phyloP scores from a whole-genome alignment of 53 echinoderm and acorn worm genomes.

The Apostichopus leukothele region DNA sequence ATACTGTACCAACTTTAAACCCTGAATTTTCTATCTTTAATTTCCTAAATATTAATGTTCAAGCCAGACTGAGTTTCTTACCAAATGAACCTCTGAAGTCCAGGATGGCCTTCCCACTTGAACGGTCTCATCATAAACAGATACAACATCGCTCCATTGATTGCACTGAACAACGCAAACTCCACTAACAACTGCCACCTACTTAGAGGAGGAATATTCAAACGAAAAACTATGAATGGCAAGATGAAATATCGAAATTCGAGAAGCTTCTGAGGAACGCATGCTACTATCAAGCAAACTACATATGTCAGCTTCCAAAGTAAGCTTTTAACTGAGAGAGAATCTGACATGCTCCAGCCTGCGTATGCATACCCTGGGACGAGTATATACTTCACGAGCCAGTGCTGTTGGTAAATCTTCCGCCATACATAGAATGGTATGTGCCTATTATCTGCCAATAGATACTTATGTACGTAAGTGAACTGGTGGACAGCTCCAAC shows the following conservation, averaged over 20 bases:
- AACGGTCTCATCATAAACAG: conserved; percentile 80
- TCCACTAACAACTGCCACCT: conserved; percentile 69
- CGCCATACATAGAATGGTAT: conserved; percentile 93
- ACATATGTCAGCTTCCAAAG: conserved; percentile 77
- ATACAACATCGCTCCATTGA: conserved; percentile 72
- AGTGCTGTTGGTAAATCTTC: conserved; percentile 72
- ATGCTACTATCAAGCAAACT: conserved; percentile 66
- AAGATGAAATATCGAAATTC: conserved; percentile 96
- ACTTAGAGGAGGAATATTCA: conserved; percentile 63
- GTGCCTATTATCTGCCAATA: conserved; percentile 93
- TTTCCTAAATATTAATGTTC: background rate
- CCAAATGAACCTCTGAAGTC: conserved; percentile 90
- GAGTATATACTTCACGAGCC: conserved; percentile 62
- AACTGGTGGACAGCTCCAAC: conserved; percentile 61
- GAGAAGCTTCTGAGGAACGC: conserved; percentile 84
- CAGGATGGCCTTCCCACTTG: conserved; percentile 71
- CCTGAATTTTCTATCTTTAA: background rate
- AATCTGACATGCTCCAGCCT: conserved; percentile 82
- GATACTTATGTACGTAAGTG: conserved; percentile 85
- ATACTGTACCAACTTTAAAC: background rate
- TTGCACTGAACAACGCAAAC: conserved; percentile 64
- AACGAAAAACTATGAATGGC: conserved; percentile 77
- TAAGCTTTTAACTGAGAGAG: conserved; percentile 57
- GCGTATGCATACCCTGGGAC: conserved; percentile 78
- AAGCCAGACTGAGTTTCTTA: conserved; percentile 26